phyloP scores from a whole-genome alignment of 1,140 invertebrate genomes.

The Apis cerana region DNA sequence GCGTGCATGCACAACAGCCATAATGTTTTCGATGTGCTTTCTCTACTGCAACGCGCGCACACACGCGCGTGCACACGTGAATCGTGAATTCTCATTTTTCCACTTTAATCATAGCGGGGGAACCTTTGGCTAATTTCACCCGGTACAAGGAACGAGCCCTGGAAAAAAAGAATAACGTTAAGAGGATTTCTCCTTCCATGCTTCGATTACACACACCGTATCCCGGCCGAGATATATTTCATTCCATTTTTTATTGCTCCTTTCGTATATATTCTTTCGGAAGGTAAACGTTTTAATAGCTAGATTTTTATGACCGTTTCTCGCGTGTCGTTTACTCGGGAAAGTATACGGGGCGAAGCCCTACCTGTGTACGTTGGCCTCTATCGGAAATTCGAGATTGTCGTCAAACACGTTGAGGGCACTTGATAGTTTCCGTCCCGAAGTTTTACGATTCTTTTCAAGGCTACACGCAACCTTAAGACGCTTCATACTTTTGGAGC shows the following conservation, averaged over 20 bases:
- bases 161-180: background rate
- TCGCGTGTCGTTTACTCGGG: conserved; percentile 32
- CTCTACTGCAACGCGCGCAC: conserved; percentile 27
- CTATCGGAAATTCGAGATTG: conserved; percentile 54
- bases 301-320: conserved; percentile 36
- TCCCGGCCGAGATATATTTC: background rate
- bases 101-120: conserved; percentile 46
- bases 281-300: conserved; percentile 29
- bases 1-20: conserved; percentile 71
- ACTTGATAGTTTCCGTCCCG: conserved; percentile 46
- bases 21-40: conserved; percentile 72
- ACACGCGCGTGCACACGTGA: background rate
- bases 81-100: conserved; percentile 35
- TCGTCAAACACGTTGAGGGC: conserved; percentile 50
- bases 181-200: background rate
- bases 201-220: background rate
- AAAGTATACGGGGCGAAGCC: conserved; percentile 24
- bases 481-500: background rate
- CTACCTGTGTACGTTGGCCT: conserved; percentile 11
- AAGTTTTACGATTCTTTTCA: conserved; percentile 49
- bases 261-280: background rate
- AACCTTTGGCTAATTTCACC: conserved; percentile 46
- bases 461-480: conserved; percentile 28
- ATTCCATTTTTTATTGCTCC: background rate
- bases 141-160: background rate